Evolutionary conservation across 1,140 invertebrate species (phyloP), one percentile per base, ranked within the genome.

Genomic region (Tachypleus tridentatus): DNA sequence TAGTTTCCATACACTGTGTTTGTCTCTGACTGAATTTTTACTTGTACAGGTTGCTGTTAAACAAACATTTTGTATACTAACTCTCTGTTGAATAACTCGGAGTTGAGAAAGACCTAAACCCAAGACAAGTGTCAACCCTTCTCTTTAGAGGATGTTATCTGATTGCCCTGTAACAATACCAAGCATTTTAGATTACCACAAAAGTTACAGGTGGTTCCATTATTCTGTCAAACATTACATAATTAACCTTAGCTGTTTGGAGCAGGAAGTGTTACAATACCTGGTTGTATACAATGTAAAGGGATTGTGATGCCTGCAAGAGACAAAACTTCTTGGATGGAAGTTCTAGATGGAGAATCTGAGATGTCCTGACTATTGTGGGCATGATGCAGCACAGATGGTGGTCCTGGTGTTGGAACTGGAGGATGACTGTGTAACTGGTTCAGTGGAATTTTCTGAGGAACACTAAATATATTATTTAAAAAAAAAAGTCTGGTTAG

Each of bases 261-360:
- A n/a, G 53, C 7, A n/a, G 53, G 53, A n/a, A n/a, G 53, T n/a
- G 53, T 7, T 29, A 54, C 53, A 7, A 74, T 71, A 78, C 88
- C 85, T 61, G 89, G 88, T 73, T 84, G 84, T 56, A 93, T 85
- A 64, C 81, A 82, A 72, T 89, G 83, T 70, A 93, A 77, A 8
- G 85, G 82, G 64, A 93, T 82, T 76, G 80, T 81, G 58, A 93
- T 82, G 75, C 91, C 88, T 29, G 81, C 83, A 52, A 91, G 77
- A 47, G 77, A 70, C 60, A 57, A 62, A 53, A 62, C 61, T 61
- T 51, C 62, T n/a, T 69, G 68, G 61, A 60, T 60, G 70, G 66
- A 58, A 75, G 70, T 70, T 73, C 70, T 61, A 8, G 64, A 51
- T 64, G 64, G 69, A 59, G 65, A 69, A 47, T 52, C 62, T 60